A percentile compares a stretch with the other conserved stretches of the same genome.
Conservation (phyloP, 2,113 vertebrate species). For the Erpornis zantholeuca region DNA sequence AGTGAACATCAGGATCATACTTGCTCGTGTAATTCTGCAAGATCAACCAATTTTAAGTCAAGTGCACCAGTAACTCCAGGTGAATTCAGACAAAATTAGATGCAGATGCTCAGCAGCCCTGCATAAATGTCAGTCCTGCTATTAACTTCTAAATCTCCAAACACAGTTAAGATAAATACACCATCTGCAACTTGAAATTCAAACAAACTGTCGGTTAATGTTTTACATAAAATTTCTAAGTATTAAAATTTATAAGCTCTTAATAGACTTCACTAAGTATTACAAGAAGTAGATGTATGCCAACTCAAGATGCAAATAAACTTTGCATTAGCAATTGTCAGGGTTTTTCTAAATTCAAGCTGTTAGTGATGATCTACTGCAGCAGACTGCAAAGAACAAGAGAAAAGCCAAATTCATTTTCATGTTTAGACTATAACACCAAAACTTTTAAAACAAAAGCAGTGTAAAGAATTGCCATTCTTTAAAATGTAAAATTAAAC, state of each 20-base stretch:
- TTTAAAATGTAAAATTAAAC: neutral
- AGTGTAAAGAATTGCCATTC: neutral
- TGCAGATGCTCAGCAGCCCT: neutral
- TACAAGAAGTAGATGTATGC: neutral
- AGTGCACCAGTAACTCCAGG: neutral
- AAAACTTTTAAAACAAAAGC: neutral
- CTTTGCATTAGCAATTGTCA: neutral
- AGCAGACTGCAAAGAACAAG: neutral
- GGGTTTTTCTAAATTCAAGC: neutral
- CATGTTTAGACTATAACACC: neutral
- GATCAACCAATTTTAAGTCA: neutral
- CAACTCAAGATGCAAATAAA: neutral
- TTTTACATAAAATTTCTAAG: neutral
- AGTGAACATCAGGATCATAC: conserved; percentile 77
- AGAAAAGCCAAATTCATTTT: neutral
- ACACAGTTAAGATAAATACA: neutral
- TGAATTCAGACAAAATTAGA: neutral
- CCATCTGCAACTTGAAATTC: neutral
- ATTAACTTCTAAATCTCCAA: neutral
- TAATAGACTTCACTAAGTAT: neutral
- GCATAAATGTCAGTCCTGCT: neutral
- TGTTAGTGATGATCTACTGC: neutral
- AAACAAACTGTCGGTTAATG: neutral
- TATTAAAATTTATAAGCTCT: neutral
- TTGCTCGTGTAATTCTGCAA: conserved; percentile 79